A percentile compares a stretch with the other conserved stretches of the same genome.
These are phyloP conservation scores for Catagonus wagneri DNA, from an alignment of 2,113 vertebrate genomes.

Conservation along the genomic window DNA sequence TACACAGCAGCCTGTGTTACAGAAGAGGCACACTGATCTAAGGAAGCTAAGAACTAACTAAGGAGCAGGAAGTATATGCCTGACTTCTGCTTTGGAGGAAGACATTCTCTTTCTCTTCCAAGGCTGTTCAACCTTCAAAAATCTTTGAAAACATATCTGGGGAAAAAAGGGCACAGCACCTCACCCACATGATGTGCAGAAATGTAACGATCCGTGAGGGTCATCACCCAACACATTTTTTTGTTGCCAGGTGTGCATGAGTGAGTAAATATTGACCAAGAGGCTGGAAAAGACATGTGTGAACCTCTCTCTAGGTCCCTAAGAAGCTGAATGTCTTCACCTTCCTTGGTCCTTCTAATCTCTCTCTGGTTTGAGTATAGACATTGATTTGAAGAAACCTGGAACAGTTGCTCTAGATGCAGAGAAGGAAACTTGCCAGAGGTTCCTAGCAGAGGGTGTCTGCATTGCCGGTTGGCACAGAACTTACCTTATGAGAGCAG, in stretches of 20 bases:
- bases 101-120: neutral
- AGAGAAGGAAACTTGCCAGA: too few species aligned
- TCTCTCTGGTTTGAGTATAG: neutral
- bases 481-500: neutral
- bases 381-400: neutral
- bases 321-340: neutral
- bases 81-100: neutral
- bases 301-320: neutral
- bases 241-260: neutral
- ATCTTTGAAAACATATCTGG: neutral
- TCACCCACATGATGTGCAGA: neutral
- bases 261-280: neutral
- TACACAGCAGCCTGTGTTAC: too few species aligned
- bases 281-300: neutral
- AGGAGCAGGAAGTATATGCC: neutral
- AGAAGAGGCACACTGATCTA: neutral
- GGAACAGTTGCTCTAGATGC: rapidly evolving
- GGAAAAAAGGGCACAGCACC: neutral
- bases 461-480: too few species aligned
- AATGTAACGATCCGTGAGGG: rapidly evolving
- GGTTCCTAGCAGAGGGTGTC: too few species aligned
- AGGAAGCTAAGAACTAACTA: neutral
- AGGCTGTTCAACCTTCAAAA: neutral
- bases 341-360: neutral
- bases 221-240: neutral